Evolutionary conservation across 2,888 invertebrate species (phyloP), one percentile per base, ranked within the genome.

Genomic region (Archaeoteleia sp.): DNA sequence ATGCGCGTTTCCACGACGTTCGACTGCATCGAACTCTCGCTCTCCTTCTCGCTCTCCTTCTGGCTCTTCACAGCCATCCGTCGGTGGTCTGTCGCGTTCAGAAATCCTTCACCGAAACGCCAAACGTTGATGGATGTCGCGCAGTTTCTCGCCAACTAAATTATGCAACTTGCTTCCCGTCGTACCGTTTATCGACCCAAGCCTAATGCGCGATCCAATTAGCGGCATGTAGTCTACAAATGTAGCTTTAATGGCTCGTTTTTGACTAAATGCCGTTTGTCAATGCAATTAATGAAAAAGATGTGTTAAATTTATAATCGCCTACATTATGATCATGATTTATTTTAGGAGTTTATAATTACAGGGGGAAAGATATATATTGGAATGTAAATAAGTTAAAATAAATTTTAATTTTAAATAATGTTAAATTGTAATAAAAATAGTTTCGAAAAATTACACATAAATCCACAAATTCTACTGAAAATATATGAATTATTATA

Each of bases 101-200:
- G 3, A 4, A 4, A 75, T 76, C 76, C 67, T 68, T 73, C 65
- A 67, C 57, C 57, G 68, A 60, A 74, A 73, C 74, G 69, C 57
- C 62, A 55, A 74, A 71, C 75, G 74, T 71, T 77, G 77, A 77
- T 74, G 70, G 74, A 77, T 74, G 76, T 73, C 73, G 67, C 71
- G 58, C 27, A 4, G 37, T 14, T 9, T n/a, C 4, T 15, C 51
- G 4, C 37, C 17, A 30, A 15, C 30, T 13, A 45, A 53, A 61
- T 54, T 46, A 61, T 46, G 53, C 45, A 51, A 51, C 43, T 8
- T 20, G 35, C 37, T 51, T 4, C 43, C 53, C 61, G 61, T 34
- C 32, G 53, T 54, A 20, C 20, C 20, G 20, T 61, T 39, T 40
- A 46, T 53, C 51, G 29, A 29, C 1, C 43, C 20, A 10, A 13